These are phyloP conservation scores for Ophion costatus DNA, from an alignment of 2,888 invertebrate genomes.

Conservation along the genomic window DNA sequence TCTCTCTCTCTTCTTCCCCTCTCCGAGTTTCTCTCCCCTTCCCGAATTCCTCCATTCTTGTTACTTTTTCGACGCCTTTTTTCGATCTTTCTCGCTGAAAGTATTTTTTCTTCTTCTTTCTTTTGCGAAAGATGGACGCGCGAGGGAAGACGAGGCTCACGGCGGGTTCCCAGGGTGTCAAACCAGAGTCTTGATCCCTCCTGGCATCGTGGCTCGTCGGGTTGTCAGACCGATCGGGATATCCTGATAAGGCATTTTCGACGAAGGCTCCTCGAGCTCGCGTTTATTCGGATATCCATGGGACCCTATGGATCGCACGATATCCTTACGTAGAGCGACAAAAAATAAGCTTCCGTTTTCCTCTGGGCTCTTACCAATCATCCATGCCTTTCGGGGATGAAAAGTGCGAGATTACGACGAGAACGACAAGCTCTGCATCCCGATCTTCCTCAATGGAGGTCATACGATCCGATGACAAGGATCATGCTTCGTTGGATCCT, in stretches of 20 bases:
- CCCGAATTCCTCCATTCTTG: slow-evolving; percentile 55
- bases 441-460: too few relatives aligned
- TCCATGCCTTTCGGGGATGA: too few relatives aligned
- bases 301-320: not conserved
- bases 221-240: slow-evolving; percentile 72
- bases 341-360: not conserved
- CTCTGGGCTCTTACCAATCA: not conserved
- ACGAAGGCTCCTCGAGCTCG: slow-evolving; percentile 43
- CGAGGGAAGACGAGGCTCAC: slow-evolving; percentile 52
- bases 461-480: too few relatives aligned
- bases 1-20: slow-evolving; percentile 25
- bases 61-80: slow-evolving; percentile 49
- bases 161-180: slow-evolving; percentile 69
- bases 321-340: not conserved
- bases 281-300: slow-evolving; percentile 2
- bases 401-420: too few relatives aligned
- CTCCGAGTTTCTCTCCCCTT: slow-evolving; percentile 32
- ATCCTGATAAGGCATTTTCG: slow-evolving; percentile 57
- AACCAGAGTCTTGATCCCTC: slow-evolving; percentile 64
- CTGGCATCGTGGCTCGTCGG: slow-evolving; percentile 72
- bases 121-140: slow-evolving; percentile 50
- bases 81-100: slow-evolving; percentile 50
- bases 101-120: slow-evolving; percentile 11
- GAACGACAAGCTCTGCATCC: too few relatives aligned
- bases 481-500: too few relatives aligned